phyloP scores from a whole-genome alignment of 2,888 invertebrate genomes.

The Sphinx pinastri region DNA sequence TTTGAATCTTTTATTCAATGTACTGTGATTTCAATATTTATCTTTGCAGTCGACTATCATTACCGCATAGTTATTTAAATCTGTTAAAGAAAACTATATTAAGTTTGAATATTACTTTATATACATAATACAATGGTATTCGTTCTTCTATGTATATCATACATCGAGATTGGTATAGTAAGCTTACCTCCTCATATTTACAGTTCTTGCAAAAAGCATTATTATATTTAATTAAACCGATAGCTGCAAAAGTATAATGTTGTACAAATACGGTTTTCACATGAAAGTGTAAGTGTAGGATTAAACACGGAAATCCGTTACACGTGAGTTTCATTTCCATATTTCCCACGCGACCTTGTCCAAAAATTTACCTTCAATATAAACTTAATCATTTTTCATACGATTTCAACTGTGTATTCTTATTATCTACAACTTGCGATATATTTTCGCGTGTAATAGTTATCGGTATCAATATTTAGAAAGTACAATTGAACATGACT shows the following conservation, averaged over 20 bases:
- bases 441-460: background rate
- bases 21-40: background rate
- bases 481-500: too few species aligned
- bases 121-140: conserved; percentile 10
- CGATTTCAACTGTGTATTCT: background rate
- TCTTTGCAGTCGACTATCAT: background rate
- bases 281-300: conserved; percentile 18
- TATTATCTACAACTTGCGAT: background rate
- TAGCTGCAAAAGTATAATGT: conserved; percentile 7
- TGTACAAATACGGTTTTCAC: conserved; percentile 17
- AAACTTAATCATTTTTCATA: conserved; percentile 3
- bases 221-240: conserved; percentile 16
- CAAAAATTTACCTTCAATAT: conserved; percentile 18
- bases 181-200: conserved; percentile 10
- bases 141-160: background rate
- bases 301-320: conserved; percentile 18
- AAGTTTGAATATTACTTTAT: background rate
- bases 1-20: background rate
- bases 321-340: conserved; percentile 12
- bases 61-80: background rate
- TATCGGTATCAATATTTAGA: background rate
- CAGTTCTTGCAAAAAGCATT: conserved; percentile 21
- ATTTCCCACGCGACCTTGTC: conserved; percentile 7
- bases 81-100: background rate
- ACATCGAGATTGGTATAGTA: background rate